A percentile compares a stretch with the other conserved stretches of the same genome.
phyloP scores from a whole-genome alignment of 2,888 invertebrate species.

The Spilarctia lutea region DNA sequence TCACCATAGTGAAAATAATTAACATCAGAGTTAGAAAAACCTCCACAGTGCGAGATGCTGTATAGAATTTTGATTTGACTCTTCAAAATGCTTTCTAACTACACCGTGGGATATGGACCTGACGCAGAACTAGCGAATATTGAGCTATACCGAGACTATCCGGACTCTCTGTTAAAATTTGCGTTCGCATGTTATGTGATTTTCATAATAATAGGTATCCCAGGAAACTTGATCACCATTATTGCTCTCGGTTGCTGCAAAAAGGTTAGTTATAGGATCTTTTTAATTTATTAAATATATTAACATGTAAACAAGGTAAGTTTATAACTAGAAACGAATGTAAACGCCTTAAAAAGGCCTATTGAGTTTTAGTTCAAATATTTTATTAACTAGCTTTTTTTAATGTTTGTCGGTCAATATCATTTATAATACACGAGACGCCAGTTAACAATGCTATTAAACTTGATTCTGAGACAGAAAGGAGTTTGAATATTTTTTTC shows the following conservation, averaged over 20 bases:
- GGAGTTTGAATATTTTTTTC: no score
- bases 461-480: no score
- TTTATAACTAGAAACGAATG: no score
- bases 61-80: background rate
- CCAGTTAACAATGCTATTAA: no score
- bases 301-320: no score
- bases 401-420: no score
- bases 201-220: slow-evolving; percentile 92
- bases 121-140: slow-evolving; percentile 65
- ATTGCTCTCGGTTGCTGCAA: slow-evolving; percentile 90
- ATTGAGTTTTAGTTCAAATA: no score
- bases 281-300: background rate
- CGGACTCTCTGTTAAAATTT: slow-evolving; percentile 62
- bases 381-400: no score
- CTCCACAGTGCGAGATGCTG: background rate
- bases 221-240: slow-evolving; percentile 92
- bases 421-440: no score
- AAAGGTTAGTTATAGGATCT: slow-evolving; percentile 85
- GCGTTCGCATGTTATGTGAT: slow-evolving; percentile 90
- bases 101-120: slow-evolving; percentile 21
- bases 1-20: background rate
- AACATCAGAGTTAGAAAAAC: no score
- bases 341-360: no score
- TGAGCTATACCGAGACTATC: slow-evolving; percentile 65
- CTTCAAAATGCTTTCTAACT: slow-evolving; percentile 8